Base-by-base conservation (phyloP, 2,888 invertebrate genomes). In the Petrolisthes manimaculis region DNA sequence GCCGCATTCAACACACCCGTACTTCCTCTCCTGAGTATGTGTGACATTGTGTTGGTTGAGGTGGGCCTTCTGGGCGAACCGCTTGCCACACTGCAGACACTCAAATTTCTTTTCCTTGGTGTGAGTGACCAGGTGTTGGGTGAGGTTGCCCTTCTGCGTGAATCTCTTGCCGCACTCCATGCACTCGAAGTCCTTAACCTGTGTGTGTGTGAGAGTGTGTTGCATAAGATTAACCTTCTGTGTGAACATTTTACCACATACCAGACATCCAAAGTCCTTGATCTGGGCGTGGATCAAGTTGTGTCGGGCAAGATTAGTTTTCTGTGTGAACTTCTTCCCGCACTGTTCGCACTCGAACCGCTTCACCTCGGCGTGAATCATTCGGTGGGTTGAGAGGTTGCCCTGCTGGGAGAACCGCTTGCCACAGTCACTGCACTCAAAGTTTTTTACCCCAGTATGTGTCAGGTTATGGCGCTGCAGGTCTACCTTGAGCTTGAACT, bases 61-160 rank as follows among this genome's bases (percentile, higher is more conserved):
- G 77, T 77, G 12, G 12, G 51, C 77, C 53, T 53, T 77, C 53
- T 53, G 77, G 6, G 77, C 21, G 53, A 77, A 77, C 8, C 51
- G 14, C n/a, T 37, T 77, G 12, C 51, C 51, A 51, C 77, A 77
- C 14, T 37, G 51, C 37, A 14, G n/a, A n/a, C 77, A 77, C 9
- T 24, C 77, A 77, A 77, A 77, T 77, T 37, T 51, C 77, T 77
- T 77, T 8, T 37, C 51, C 53, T 77, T 12, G 9, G 77, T 71
- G 71, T 71, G 71, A n/a, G 71, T 71, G 18, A 71, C 18, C 18
- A n/a, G 14, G 71, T 71, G 71, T 6, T 21, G 12, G 71, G 71
- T 71, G n/a, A 71, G 71, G n/a, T 71, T 14, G 71, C 14, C 71
- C 71, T 71, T 71, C n/a, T 71, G 71, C n/a, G 21, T 71, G n/a